These are phyloP conservation scores for Ceuthmochares aereus DNA, from an alignment of 2,113 vertebrate genomes.

Conservation along the genomic window DNA sequence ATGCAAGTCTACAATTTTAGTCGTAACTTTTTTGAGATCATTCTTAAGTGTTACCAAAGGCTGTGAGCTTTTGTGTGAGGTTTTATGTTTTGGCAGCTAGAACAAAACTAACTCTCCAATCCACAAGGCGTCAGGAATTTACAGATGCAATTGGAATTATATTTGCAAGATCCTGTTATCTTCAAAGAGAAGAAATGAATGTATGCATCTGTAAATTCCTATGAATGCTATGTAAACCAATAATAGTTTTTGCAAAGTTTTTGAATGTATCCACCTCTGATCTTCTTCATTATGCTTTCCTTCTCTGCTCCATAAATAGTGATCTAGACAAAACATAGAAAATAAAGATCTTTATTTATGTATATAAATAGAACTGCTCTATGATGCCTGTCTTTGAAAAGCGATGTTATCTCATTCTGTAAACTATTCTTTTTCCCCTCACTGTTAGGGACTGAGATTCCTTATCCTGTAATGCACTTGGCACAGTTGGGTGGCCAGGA, in stretches of 20 bases:
- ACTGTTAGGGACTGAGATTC: not conserved
- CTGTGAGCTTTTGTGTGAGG: not conserved
- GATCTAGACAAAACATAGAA: not conserved
- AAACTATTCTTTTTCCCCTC: not conserved
- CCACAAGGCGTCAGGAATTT: not conserved
- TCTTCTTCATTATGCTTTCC: not conserved
- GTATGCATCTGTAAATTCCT: not conserved
- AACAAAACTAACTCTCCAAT: not conserved
- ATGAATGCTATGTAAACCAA: not conserved
- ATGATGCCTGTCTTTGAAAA: not conserved
- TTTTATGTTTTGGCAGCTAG: not conserved
- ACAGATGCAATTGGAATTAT: not conserved
- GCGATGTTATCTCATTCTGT: not conserved
- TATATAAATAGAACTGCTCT: not conserved
- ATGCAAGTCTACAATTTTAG: not conserved
- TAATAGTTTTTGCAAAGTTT: not conserved
- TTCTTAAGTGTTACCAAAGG: not conserved
- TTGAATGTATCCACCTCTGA: not conserved
- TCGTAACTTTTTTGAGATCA: rapidly evolving
- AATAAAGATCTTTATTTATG: not conserved
- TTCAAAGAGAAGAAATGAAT: not conserved
- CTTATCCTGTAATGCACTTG: not conserved
- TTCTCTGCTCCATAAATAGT: not conserved
- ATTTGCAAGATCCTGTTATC: not conserved
- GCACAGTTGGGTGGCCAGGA: not conserved